Percentiles rank a stretch among this genome's conserved stretches.
These are phyloP conservation scores for Apodemus agrarius DNA, from an alignment of 2,797 vertebrate species.

Conservation along the genomic window DNA sequence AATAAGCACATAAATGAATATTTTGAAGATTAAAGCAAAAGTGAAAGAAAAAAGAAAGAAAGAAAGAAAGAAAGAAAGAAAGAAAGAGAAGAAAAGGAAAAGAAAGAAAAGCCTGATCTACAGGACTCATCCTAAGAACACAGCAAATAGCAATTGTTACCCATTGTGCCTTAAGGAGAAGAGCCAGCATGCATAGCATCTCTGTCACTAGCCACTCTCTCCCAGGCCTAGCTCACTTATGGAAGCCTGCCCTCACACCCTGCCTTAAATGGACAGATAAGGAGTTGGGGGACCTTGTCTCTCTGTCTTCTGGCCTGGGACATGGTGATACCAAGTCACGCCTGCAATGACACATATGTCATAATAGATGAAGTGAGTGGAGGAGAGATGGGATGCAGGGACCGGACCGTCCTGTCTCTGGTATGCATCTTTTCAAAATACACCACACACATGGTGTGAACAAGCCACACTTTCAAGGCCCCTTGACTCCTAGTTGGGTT, in stretches of 20 bases:
- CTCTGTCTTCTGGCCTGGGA: too few species aligned
- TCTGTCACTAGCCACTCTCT: background rate
- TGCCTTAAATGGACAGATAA: background rate
- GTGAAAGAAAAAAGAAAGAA: too few species aligned
- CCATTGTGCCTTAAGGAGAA: background rate
- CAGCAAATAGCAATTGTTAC: background rate
- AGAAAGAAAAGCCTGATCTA: background rate
- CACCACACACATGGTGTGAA: too few species aligned
- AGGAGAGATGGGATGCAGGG: background rate
- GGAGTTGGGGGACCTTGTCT: background rate
- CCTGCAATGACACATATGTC: background rate
- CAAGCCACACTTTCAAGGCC: background rate
- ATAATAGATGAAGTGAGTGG: background rate
- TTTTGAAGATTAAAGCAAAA: background rate
- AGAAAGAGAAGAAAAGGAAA: background rate
- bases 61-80: too few species aligned
- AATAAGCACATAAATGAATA: background rate
- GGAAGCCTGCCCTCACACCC: background rate
- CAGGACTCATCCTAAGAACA: background rate
- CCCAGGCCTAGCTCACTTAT: background rate
- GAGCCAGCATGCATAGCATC: background rate
- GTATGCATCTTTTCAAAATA: background rate
- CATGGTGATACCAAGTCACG: background rate
- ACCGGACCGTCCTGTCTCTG: background rate
- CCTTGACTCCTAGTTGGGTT: background rate